A percentile compares a stretch with the other conserved stretches of the same genome.
Evolutionary conservation across 2,888 invertebrate species (phyloP).

Genomic region (Dynastes grantii): DNA sequence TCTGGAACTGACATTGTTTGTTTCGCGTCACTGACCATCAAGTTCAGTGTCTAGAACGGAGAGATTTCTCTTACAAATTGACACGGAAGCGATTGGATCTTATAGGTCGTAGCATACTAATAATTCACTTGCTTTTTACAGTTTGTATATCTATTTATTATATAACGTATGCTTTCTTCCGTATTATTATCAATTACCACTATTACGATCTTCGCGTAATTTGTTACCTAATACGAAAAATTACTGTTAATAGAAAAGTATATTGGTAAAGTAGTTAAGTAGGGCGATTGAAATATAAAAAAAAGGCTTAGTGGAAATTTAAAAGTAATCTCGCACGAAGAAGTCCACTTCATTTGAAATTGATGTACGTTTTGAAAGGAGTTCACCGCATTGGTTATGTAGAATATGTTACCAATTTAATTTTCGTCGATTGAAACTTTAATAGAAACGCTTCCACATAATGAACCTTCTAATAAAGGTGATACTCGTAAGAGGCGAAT

Average conservation of each 20-base stretch:
- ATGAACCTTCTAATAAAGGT: not conserved
- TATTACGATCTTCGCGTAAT: too few species aligned
- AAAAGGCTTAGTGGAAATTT: not conserved
- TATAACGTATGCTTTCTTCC: too few species aligned
- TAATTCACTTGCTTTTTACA: too few species aligned
- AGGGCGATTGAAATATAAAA: too few species aligned
- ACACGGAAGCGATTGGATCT: conserved; percentile 21
- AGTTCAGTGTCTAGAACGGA: conserved; percentile 62
- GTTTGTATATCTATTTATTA: too few species aligned
- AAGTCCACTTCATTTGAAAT: not conserved
- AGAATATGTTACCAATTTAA: not conserved
- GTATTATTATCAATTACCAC: too few species aligned
- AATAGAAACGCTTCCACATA: not conserved
- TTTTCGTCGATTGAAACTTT: not conserved
- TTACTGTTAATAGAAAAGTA: not conserved
- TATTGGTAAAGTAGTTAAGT: too few species aligned
- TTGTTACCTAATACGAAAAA: too few species aligned
- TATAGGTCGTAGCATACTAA: not conserved
- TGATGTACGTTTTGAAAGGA: not conserved
- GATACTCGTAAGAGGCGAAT: not conserved
- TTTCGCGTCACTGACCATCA: conserved; percentile 61
- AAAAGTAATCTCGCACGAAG: not conserved
- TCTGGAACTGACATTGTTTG: conserved; percentile 55
- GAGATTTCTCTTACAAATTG: conserved; percentile 49
- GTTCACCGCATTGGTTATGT: not conserved